Percentiles rank a stretch among this genome's conserved stretches.
These are phyloP conservation scores for Berghia stephanieae DNA, from an alignment of 1,140 invertebrate species.

Conservation along the genomic window DNA sequence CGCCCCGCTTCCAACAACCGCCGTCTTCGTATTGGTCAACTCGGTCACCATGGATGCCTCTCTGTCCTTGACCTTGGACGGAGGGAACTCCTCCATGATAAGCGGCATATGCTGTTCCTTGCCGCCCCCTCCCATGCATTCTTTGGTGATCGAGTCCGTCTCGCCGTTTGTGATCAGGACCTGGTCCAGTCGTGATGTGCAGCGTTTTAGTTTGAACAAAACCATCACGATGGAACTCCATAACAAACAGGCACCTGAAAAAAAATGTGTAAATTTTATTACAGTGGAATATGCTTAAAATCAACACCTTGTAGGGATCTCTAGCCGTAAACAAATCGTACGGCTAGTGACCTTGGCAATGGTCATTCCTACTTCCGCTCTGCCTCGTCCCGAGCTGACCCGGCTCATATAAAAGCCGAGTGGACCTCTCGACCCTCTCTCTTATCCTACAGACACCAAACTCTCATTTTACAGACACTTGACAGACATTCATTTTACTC, in stretches of 20 bases:
- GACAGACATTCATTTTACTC: background rate
- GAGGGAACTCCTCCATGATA: constrained; percentile 33
- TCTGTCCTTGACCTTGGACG: background rate
- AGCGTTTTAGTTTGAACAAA: constrained; percentile 55
- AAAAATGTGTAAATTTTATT: background rate
- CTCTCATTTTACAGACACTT: background rate
- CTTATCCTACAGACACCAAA: no score
- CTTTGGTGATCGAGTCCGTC: constrained; percentile 26
- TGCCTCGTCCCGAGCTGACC: no score
- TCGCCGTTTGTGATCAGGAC: constrained; percentile 18
- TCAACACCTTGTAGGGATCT: background rate
- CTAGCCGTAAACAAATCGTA: background rate
- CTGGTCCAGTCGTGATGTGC: constrained; percentile 32
- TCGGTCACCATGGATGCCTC: background rate
- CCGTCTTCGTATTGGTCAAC: no score
- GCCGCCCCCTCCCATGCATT: constrained; percentile 9
- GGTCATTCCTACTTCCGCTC: no score
- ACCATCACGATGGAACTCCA: constrained; percentile 59
- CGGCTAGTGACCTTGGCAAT: no score
- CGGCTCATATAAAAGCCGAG: no score
- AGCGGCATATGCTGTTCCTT: constrained; percentile 46
- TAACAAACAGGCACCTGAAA: constrained; percentile 53
- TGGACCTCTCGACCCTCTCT: no score
- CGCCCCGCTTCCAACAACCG: no score
- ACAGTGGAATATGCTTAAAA: background rate